Base-by-base conservation (phyloP, 2,888 invertebrate genomes). In the Neria commutata region DNA sequence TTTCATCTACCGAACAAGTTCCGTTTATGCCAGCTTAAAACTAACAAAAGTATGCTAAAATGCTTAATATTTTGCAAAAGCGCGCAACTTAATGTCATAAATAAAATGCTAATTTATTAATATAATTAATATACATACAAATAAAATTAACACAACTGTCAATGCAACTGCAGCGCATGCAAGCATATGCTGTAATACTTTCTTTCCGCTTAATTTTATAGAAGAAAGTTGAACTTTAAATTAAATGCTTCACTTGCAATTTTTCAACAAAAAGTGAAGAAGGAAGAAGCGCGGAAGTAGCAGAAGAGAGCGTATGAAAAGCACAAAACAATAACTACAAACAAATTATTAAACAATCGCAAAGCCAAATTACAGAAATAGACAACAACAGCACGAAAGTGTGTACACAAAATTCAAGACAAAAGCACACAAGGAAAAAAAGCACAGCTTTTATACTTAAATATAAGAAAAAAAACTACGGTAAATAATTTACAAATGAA, bases 391-490 rank as follows among this genome's bases (percentile, higher is more conserved):
- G 24, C 14, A 34, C 2, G 21, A 17, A 54, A 48, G 21, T 6
- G 21, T 42, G 21, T 42, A 47, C 23, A 34, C 21, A 23, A n/a
- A 16, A 24, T 6, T 37, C 8, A 26, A 55, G 48, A 48, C 37
- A 34, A 49, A 8, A 56, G 49, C 25, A 42, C 23, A 37, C 16
- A 19, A 42, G 21, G 3, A 42, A 19, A 26, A 58, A 54, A 54
- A 58, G 58, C 58, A 33, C 58, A 53, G 58, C 53, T 58, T 58
- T 48, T 29, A 33, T 23, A 14, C 17, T 49, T 49, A 49, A 53
- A 52, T 11, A 52, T 21, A 57, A 24, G 16, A 56, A 49, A 49
- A 49, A 46, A 8, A 46, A 24, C 14, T 19, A 46, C 6, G n/a
- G 46, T 8, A 46, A 42, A 6, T 42, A n/a, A 42, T 16, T 42